phyloP scores from a whole-genome alignment of 35 echinoderm and acorn worm species.

The Apostichopus parvimensis region DNA sequence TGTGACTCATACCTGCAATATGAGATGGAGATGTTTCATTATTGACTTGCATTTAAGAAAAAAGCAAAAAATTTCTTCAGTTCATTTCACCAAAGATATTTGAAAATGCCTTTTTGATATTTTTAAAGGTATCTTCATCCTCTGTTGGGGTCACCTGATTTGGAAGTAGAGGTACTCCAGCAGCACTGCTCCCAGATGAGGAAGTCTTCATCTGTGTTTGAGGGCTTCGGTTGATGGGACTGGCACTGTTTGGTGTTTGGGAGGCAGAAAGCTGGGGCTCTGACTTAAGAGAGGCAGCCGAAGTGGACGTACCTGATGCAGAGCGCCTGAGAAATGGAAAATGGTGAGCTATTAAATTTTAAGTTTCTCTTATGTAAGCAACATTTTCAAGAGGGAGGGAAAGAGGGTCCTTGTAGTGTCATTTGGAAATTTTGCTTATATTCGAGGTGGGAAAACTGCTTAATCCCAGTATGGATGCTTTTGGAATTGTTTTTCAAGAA shows the following conservation, averaged over 20 bases:
- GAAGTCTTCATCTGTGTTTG: constrained; percentile 63
- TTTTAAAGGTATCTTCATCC: constrained; percentile 97
- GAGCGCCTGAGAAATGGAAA: constrained; percentile 39
- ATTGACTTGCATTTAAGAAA: neutral
- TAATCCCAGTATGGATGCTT: no score
- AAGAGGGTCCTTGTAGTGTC: no score
- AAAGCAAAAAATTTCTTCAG: constrained; percentile 20
- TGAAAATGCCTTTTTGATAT: constrained; percentile 97
- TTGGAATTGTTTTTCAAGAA: no score
- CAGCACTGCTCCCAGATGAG: constrained; percentile 40
- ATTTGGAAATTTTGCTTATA: no score
- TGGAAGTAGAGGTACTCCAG: constrained; percentile 50
- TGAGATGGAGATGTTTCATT: neutral
- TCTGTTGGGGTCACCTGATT: constrained; percentile 87
- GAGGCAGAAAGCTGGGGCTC: constrained; percentile 23
- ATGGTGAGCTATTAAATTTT: neutral
- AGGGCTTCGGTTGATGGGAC: constrained; percentile 57
- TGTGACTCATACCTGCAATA: neutral
- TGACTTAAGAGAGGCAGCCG: constrained; percentile 23
- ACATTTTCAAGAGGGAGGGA: no score
- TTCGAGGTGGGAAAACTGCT: no score
- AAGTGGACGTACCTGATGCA: constrained; percentile 8
- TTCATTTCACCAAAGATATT: constrained; percentile 90
- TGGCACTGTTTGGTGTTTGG: constrained; percentile 63
- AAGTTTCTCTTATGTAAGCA: neutral